Evolutionary conservation across 1,140 invertebrate genomes (phyloP).

Genomic region (Zaprionus kolodkinae): DNA sequence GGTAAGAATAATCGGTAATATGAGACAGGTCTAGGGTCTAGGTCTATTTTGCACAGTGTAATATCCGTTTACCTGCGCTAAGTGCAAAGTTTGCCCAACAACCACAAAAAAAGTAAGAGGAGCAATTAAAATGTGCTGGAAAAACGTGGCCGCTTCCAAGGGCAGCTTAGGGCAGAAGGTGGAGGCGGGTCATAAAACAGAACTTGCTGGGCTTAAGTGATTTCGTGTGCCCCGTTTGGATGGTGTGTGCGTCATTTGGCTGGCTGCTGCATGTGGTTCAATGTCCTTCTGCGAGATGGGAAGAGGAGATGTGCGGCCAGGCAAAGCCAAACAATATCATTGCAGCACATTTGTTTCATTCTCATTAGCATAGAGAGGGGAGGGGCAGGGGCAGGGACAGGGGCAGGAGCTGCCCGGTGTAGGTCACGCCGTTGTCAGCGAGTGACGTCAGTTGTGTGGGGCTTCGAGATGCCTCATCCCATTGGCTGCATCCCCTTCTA

Average conservation of each 20-base stretch:
- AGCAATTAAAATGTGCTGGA: neutral
- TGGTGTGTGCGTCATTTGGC: conserved; percentile 61
- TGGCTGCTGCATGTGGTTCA: conserved; percentile 44
- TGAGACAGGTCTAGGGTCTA: neutral
- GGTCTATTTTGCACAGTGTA: neutral
- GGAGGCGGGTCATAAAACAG: neutral
- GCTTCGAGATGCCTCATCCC: conserved; percentile 38
- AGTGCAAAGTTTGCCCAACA: neutral
- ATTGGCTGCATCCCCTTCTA: conserved; percentile 2
- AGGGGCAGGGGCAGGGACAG: neutral
- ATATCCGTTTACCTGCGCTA: neutral
- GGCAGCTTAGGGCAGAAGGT: neutral
- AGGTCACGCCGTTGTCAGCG: neutral
- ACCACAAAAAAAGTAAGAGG: neutral
- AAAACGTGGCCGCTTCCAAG: neutral
- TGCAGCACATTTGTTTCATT: conserved; percentile 28
- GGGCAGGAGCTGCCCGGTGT: neutral
- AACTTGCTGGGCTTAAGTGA: conserved; percentile 9
- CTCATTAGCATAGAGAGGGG: conserved; percentile 32
- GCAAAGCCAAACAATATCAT: conserved; percentile 51
- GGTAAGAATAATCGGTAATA: neutral
- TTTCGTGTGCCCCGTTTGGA: conserved; percentile 10
- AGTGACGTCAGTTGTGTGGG: conserved; percentile 49
- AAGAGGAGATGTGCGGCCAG: neutral
- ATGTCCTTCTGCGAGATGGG: conserved; percentile 27